Conservation (phyloP, 2,113 vertebrate species). For the Melanerpes formicivorus region DNA sequence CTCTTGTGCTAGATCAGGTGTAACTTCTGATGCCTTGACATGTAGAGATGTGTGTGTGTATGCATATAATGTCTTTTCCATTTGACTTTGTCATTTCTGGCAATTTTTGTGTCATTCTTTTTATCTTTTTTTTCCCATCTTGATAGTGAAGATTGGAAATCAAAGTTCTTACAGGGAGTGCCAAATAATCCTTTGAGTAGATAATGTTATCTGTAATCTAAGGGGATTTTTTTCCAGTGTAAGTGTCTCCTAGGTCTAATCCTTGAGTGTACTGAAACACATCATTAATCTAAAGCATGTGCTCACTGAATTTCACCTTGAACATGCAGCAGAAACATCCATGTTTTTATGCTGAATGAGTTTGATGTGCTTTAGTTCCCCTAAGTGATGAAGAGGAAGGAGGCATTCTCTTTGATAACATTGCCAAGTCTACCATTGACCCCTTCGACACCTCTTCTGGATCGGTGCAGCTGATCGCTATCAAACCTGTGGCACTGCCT, state of each 20-base stretch:
- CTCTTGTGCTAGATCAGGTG: not conserved
- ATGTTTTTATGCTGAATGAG: slow-evolving; percentile 35
- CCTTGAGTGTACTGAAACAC: not conserved
- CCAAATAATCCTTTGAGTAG: not conserved
- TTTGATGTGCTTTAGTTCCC: slow-evolving; percentile 69
- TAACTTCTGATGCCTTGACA: not conserved
- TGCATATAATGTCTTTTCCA: not conserved
- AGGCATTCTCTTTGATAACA: slow-evolving; percentile 77
- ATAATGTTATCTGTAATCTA: not conserved
- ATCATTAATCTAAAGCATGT: not conserved
- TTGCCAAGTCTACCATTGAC: slow-evolving; percentile 78
- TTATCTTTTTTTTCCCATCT: not conserved
- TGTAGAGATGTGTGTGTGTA: not conserved
- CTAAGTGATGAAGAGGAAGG: slow-evolving; percentile 81
- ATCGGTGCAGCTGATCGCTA: slow-evolving; percentile 93
- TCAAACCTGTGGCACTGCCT: slow-evolving; percentile 87
- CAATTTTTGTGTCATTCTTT: not conserved
- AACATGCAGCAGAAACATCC: not conserved
- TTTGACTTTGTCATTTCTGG: not conserved
- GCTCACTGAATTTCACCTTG: not conserved
- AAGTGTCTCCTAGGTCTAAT: not conserved
- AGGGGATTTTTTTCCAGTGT: not conserved
- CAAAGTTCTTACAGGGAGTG: not conserved
- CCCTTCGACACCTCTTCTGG: slow-evolving; percentile 94
- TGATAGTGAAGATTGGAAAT: not conserved